phyloP scores from a whole-genome alignment of 2,797 vertebrate species.

The Sebastes matsubarae region DNA sequence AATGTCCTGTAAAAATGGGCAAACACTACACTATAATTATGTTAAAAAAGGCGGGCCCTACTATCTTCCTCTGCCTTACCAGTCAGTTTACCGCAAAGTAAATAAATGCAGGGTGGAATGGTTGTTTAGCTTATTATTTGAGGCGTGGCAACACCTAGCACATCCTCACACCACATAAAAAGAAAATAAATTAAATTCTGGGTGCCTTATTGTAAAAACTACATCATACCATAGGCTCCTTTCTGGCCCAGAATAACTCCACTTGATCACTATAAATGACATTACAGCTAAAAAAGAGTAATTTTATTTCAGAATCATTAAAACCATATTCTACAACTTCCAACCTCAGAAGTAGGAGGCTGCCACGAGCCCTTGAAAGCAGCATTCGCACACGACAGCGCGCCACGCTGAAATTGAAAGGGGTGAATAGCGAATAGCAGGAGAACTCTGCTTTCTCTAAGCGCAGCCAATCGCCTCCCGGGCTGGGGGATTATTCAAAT shows the following conservation, averaged over 20 bases:
- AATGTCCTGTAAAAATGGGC: background rate
- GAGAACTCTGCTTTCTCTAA: conserved; percentile 69
- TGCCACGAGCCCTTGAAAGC: conserved; percentile 56
- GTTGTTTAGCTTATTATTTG: background rate
- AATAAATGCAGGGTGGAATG: background rate
- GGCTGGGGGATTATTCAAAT: conserved; percentile 82
- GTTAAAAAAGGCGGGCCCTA: background rate
- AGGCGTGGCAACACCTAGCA: background rate
- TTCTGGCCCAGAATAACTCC: background rate
- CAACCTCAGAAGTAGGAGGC: background rate
- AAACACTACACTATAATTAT: background rate
- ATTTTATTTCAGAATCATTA: background rate
- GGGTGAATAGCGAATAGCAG: conserved; percentile 74
- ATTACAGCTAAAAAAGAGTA: too few relatives aligned
- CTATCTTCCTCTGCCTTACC: background rate
- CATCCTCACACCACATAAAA: background rate
- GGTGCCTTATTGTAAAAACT: too few relatives aligned
- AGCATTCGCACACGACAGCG: conserved; percentile 60
- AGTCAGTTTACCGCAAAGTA: background rate
- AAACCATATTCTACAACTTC: background rate
- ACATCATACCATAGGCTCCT: background rate
- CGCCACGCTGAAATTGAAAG: conserved; percentile 77
- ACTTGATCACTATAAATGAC: background rate
- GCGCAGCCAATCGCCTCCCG: conserved; percentile 74
- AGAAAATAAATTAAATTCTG: background rate